phyloP scores from a whole-genome alignment of 2,888 invertebrate genomes.

The Portevinia maculata region DNA sequence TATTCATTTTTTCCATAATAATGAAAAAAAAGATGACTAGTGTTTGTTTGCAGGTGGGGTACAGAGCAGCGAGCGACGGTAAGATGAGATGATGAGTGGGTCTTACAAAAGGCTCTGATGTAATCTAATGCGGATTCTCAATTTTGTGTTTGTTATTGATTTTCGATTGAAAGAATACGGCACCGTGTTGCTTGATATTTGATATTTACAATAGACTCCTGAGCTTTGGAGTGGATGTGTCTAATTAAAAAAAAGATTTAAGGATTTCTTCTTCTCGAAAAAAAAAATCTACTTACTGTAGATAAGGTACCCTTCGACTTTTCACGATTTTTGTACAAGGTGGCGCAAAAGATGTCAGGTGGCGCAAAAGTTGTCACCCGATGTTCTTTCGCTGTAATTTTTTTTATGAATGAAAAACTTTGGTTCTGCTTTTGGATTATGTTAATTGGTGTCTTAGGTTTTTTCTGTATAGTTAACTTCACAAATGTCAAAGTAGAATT shows the following conservation, averaged over 20 bases:
- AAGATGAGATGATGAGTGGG: background rate
- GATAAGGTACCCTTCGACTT: no score
- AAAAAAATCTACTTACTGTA: slow-evolving; percentile 11
- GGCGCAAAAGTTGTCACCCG: no score
- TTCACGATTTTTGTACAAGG: no score
- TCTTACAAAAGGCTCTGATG: slow-evolving; percentile 2
- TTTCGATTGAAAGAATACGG: slow-evolving; percentile 13
- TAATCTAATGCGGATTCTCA: slow-evolving; percentile 45
- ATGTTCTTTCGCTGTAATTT: no score
- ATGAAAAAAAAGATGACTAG: slow-evolving; percentile 49
- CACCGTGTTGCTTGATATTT: background rate
- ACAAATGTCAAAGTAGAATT: no score
- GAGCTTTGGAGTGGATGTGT: slow-evolving; percentile 23
- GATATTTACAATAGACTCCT: slow-evolving; percentile 17
- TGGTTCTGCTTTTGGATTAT: no score
- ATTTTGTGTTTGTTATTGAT: slow-evolving; percentile 30
- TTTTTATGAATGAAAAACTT: no score
- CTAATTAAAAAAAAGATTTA: background rate
- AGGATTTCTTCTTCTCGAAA: background rate
- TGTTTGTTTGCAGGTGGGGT: slow-evolving; percentile 25
- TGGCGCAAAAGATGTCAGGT: no score
- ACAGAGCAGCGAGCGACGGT: background rate
- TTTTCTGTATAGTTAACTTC: no score
- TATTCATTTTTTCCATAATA: slow-evolving; percentile 6
- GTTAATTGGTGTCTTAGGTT: no score